Evolutionary conservation across 2,797 vertebrate genomes (phyloP).

Genomic region (Rallus crepitans): DNA sequence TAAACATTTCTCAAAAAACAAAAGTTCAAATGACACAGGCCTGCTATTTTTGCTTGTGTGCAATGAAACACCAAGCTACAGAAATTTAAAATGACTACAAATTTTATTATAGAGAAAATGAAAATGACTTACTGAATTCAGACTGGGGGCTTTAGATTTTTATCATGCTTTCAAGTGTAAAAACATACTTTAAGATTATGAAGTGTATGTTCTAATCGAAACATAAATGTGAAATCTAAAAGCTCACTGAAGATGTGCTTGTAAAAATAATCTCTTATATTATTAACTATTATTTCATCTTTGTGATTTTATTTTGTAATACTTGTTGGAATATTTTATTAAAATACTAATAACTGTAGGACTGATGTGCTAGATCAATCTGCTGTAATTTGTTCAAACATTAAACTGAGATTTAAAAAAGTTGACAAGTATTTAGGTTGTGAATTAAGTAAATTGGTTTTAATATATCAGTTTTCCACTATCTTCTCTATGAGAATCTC

Average conservation of each 20-base stretch:
- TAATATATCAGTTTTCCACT: background rate
- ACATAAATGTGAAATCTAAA: background rate
- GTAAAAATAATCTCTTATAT: background rate
- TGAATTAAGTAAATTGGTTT: background rate
- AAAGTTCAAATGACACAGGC: background rate
- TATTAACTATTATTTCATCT: background rate
- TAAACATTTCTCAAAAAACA: background rate
- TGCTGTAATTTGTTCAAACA: background rate
- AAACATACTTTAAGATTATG: background rate
- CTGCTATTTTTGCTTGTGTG: background rate
- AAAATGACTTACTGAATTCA: background rate
- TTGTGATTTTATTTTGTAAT: background rate
- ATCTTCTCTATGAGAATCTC: background rate
- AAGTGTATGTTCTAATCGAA: background rate
- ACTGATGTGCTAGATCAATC: background rate
- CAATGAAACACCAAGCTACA: background rate
- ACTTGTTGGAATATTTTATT: background rate
- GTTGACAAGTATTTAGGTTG: background rate
- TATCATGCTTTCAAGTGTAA: accelerated
- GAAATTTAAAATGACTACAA: background rate
- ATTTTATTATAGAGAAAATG: background rate
- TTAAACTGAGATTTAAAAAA: background rate
- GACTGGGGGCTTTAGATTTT: background rate
- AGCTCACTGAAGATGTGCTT: background rate
- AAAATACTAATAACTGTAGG: background rate